These are phyloP conservation scores for Hanleya hanleyi DNA, from an alignment of 2,888 invertebrate species.

Conservation along the genomic window DNA sequence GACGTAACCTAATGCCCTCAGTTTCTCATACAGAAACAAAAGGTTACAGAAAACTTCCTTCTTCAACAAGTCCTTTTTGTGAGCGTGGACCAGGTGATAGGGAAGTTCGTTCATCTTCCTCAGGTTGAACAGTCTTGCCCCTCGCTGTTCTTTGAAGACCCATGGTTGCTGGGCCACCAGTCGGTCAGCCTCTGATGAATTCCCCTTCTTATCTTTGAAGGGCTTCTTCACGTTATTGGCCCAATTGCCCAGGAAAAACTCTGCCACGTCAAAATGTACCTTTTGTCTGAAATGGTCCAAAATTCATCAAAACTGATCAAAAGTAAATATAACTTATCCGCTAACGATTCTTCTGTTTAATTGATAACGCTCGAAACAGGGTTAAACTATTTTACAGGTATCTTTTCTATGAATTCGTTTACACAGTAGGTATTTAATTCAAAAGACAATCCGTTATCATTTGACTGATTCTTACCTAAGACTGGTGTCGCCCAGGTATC, in stretches of 20 bases:
- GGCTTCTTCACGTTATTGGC: slow-evolving; percentile 33
- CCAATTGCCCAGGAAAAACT: slow-evolving; percentile 36
- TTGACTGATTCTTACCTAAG: not conserved
- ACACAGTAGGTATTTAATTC: not conserved
- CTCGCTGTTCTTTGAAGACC: not conserved
- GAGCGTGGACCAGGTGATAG: slow-evolving; percentile 28
- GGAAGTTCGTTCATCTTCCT: slow-evolving; percentile 42
- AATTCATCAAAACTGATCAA: not conserved
- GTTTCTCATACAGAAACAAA: not conserved
- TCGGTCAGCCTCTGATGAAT: slow-evolving; percentile 15
- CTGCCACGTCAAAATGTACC: slow-evolving; percentile 24
- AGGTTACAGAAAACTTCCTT: slow-evolving; percentile 9
- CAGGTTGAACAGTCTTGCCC: slow-evolving; percentile 72
- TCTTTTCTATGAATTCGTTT: too few relatives aligned
- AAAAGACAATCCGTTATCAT: not conserved
- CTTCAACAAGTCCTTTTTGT: not conserved
- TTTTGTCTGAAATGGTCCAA: not conserved
- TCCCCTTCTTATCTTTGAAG: slow-evolving; percentile 30
- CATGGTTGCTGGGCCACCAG: slow-evolving; percentile 39
- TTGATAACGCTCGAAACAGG: too few relatives aligned
- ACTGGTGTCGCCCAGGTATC: slow-evolving; percentile 24
- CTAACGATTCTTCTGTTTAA: too few relatives aligned
- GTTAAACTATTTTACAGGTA: too few relatives aligned
- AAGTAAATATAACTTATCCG: too few relatives aligned
- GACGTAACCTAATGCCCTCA: not conserved